Base-by-base conservation (phyloP, 2,113 vertebrate genomes). In the Strigops habroptila region DNA sequence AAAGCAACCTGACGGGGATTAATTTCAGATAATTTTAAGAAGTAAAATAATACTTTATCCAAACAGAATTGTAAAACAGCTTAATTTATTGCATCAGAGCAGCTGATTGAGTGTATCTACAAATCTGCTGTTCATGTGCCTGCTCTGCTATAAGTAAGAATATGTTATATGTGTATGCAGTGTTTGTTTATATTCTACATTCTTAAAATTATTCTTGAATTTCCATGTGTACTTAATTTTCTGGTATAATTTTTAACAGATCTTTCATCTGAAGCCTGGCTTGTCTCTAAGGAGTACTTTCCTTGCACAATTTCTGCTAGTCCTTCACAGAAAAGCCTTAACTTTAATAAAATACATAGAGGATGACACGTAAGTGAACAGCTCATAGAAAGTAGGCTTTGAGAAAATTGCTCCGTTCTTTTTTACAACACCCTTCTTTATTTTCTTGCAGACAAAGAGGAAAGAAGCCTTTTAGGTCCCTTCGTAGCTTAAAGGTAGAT, bases 321-420 rank as follows among this genome's bases (percentile, higher is more conserved):
- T 99, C 85, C 98, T 99, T 97, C 99, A 99, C 97, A 98, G 99
- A 96, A 99, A 99, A 98, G 99, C 99, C 75, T 98, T 99, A 97
- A 99, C 99, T 5, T 97, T 99, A 94, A 99, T 99, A 96, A 99
- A 99, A 97, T 99, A 99, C 94, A 99, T 99, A 95, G 99, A 99
- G 94, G 99, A 99, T 96, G 99, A 99, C 90, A 99, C 99, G 99
- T 99, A 98, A 98, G 99, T 98, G 80, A 94, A 84, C 64, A 43
- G 15, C 28, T 85, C 73, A 70, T 63, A 31, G 30, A 46, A 53
- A 62, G 12, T 10, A 43, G 14, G 21, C 55, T 63, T 77, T 62
- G 16, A 46, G 33, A 84, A 90, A 41, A 2, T 65, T 73, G 3
- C 7, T 43, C 18, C 74, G 7, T 49, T 86, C 33, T 44, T 78